Evolutionary conservation across 2,113 vertebrate species (phyloP), one percentile per base, ranked within the genome.

Genomic region (Halichoerus grypus): DNA sequence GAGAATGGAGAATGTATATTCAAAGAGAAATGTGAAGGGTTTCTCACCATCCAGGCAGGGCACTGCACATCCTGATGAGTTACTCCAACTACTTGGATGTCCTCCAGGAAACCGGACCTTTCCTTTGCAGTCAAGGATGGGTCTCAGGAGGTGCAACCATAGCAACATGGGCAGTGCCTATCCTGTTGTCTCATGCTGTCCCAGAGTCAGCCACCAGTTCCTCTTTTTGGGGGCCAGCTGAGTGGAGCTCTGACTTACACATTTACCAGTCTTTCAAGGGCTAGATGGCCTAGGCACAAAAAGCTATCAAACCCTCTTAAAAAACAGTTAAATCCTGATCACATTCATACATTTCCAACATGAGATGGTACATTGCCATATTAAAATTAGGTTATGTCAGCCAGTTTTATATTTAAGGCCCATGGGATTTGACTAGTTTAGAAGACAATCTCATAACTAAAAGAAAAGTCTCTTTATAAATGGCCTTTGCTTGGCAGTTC

Each of bases 391-490:
- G 14, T 69, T 93, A 26, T 22, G 13, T 65, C 65, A 83, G 13
- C 12, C 63, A 88, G 61, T 85, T 82, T 97, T 94, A 88, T 77
- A 92, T 79, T 81, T 96, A 90, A 95, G 76, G 53, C 13, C 9
- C 13, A 31, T 10, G 36, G 10, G 28, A 96, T 80, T 91, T 46
- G 36, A 95, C 67, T 90, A 83, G 81, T 95, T 92, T 94, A 90
- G 39, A 95, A 94, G 71, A 61, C 11, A 94, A 72, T 94, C 65
- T 86, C 90, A 16, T 93, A 96, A 74, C 91, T 93, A 94, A 97
- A 67, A 71, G 76, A 91, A 91, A 76, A 53, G n/a, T 87, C 26
- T 95, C 18, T 83, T 67, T 86, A 85, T 2, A 28, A 94, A 94
- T 80, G 59, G 84, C 69, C 90, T 97, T 97, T n/a, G 8, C 14